phyloP scores from a whole-genome alignment of 1,140 invertebrate species.

The Nasonia vitripennis region DNA sequence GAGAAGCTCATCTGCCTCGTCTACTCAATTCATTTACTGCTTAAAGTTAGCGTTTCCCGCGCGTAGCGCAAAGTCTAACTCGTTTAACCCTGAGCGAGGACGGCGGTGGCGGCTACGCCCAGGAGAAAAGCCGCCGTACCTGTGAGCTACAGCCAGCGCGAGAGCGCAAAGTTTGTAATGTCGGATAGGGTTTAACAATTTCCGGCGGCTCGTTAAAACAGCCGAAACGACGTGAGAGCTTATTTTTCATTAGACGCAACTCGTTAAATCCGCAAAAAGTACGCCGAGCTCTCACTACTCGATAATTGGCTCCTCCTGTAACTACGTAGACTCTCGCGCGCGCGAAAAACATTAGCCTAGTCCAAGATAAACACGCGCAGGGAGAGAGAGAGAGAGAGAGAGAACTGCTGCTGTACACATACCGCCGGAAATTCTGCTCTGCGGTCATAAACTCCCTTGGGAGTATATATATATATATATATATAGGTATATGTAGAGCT shows the following conservation, averaged over 20 bases:
- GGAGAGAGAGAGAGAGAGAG: not conserved
- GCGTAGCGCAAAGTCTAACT: conserved; percentile 47
- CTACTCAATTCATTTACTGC: conserved; percentile 53
- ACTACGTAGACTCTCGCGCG: not conserved
- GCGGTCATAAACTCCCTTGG: conserved; percentile 28
- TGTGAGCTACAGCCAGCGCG: not conserved
- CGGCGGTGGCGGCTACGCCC: conserved; percentile 1
- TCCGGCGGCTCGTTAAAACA: conserved; percentile 48
- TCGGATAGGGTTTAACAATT: conserved; percentile 51
- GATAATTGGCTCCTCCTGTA: not conserved
- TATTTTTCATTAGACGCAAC: conserved; percentile 25
- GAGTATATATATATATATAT: not conserved
- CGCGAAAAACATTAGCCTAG: not conserved
- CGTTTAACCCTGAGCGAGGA: conserved; percentile 42
- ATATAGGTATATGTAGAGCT: too few species aligned
- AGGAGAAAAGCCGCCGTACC: conserved; percentile 14
- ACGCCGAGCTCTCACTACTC: not conserved
- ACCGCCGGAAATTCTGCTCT: not conserved
- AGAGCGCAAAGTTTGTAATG: conserved; percentile 44
- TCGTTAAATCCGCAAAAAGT: conserved; percentile 4
- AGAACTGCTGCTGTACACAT: too few species aligned
- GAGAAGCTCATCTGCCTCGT: conserved; percentile 41
- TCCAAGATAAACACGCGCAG: conserved; percentile 1
- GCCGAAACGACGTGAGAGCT: conserved; percentile 27
- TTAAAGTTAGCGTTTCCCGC: conserved; percentile 50